Evolutionary conservation across 2,797 vertebrate genomes (phyloP).

Genomic region (Pelobates cultripes): DNA sequence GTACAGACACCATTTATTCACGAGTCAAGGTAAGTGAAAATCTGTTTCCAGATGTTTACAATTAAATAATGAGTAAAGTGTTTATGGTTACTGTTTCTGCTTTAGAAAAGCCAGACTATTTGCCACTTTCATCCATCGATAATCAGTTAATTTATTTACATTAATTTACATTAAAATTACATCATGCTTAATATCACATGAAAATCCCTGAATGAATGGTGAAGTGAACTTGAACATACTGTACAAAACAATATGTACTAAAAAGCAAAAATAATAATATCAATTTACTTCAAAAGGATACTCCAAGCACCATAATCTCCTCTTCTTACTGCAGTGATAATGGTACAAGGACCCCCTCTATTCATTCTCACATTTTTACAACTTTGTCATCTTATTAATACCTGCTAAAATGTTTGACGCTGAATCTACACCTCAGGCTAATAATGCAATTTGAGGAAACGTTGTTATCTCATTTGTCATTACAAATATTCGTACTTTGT

Average conservation of each 20-base stretch:
- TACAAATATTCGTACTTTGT: no score
- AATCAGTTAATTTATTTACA: constrained; percentile 50
- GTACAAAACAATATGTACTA: constrained; percentile 36
- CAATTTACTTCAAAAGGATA: neutral
- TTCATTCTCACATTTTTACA: no score
- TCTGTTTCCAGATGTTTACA: constrained; percentile 24
- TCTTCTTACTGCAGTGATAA: no score
- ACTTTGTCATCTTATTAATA: no score
- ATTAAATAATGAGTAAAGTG: constrained; percentile 25
- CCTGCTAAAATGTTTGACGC: no score
- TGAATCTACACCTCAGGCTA: no score
- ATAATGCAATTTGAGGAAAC: no score
- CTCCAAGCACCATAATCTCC: no score
- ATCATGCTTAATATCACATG: constrained; percentile 45
- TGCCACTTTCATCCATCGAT: constrained; percentile 38
- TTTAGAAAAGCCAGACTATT: constrained; percentile 23
- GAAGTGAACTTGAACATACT: constrained; percentile 26
- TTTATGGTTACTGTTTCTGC: constrained; percentile 31
- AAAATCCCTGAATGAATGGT: constrained; percentile 55
- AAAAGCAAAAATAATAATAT: neutral
- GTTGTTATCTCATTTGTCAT: no score
- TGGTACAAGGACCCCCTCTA: no score
- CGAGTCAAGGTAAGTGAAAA: constrained; percentile 39
- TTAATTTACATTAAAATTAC: constrained; percentile 58
- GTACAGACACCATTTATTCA: constrained; percentile 25